Conservation (phyloP, 2,113 vertebrate species). For the Carettochelys insculpta region DNA sequence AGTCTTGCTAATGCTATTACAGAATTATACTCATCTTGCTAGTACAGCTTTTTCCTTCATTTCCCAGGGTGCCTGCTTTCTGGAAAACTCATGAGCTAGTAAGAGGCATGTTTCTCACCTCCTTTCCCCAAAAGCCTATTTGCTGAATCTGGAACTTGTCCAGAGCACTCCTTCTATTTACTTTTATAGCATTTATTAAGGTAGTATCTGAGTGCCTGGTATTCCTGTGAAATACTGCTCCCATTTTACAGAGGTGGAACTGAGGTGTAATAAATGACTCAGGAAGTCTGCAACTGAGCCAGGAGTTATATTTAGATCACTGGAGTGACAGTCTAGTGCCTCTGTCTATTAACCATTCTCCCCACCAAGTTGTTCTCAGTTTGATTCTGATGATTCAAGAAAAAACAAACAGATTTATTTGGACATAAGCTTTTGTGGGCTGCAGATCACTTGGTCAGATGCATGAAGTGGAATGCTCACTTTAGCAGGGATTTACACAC, state of each 20-base stretch:
- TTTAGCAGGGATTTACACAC: too few relatives aligned
- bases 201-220: fast-evolving
- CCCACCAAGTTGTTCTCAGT: neutral
- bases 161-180: fast-evolving
- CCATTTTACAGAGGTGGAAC: fast-evolving
- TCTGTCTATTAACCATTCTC: neutral
- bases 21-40: neutral
- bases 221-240: fast-evolving
- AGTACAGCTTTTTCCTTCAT: neutral
- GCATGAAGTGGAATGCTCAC: too few relatives aligned
- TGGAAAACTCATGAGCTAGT: neutral
- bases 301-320: neutral
- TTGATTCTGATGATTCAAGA: too few relatives aligned
- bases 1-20: neutral
- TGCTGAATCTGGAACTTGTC: neutral
- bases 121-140: neutral
- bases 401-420: too few relatives aligned
- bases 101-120: neutral
- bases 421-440: too few relatives aligned
- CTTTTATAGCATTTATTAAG: neutral
- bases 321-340: neutral
- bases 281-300: too few relatives aligned
- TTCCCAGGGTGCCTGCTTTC: neutral
- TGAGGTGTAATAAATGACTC: neutral
- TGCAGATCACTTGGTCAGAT: too few relatives aligned